Evolutionary conservation across 2,888 invertebrate species (phyloP), one percentile per base, ranked within the genome.

Genomic region (Epinotia demarniana): DNA sequence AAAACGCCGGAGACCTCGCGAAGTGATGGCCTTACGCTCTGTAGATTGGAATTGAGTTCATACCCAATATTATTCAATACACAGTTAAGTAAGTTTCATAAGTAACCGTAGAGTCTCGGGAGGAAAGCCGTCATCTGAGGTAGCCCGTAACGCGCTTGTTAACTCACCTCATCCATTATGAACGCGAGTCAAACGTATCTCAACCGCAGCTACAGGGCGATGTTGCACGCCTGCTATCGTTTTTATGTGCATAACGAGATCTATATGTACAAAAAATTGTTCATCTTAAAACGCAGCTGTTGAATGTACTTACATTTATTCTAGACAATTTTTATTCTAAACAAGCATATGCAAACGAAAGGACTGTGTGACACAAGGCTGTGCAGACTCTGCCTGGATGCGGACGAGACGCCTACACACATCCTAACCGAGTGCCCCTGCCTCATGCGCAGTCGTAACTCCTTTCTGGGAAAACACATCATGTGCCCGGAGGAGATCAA

Each of bases 101-200:
- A 69, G 61, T 72, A 73, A 69, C 33, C 62, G 61, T 46, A 67
- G 81, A 81, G 76, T 85, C 90, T 81, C 84, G 43, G 33, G 87
- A 84, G 88, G 81, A 68, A 63, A 75, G 80, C 83, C 81, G 83
- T 84, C 86, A 86, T 87, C 86, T 86, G 85, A 86, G 87, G 89
- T 87, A 60, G 69, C 39, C 49, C 66, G 73, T 71, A 67, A 91
- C 91, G 89, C 89, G 93, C 93, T 92, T 92, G 93, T 93, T 93
- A 93, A 91, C 92, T 92, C 92, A 82, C 90, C 92, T 92, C 93
- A 93, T 93, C 88, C 90, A 92, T 93, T 93, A 93, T 93, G 92
- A 87, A 93, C 89, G 85, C 89, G 85, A 90, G 92, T 93, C 92
- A 92, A 92, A 92, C 90, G 87, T 90, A 87, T 83, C 83, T 83